Evolutionary conservation across 2,113 vertebrate species (phyloP).

Genomic region (Oceanites oceanicus): DNA sequence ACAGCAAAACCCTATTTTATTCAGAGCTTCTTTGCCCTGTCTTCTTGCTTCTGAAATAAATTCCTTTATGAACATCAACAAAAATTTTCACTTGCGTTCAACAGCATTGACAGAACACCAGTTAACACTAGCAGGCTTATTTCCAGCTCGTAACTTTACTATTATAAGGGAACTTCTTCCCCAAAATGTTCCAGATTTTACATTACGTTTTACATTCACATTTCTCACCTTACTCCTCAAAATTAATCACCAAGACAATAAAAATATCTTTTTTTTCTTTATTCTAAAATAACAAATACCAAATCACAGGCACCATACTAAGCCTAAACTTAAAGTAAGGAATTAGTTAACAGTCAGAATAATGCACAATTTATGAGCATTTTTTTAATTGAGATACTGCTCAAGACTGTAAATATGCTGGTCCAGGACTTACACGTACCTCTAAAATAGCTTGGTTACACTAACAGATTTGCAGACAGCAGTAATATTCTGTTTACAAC

Average conservation of each 20-base stretch:
- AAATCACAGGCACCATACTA: not conserved
- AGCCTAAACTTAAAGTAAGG: not conserved
- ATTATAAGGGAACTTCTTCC: not conserved
- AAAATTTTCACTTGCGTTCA: not conserved
- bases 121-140: not conserved
- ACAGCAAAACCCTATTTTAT: not conserved
- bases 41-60: not conserved
- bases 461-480: not conserved
- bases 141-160: not conserved
- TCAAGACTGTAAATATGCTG: not conserved
- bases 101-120: not conserved
- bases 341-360: not conserved
- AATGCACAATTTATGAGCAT: not conserved
- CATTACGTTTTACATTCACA: not conserved
- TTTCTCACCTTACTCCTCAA: not conserved
- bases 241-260: not conserved
- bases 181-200: not conserved
- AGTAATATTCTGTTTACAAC: not conserved
- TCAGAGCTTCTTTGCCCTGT: not conserved
- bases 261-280: not conserved
- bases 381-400: not conserved
- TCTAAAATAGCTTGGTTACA: not conserved
- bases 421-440: accelerated
- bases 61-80: not conserved
- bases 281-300: not conserved